Evolutionary conservation across 2,797 vertebrate species (phyloP).

Genomic region (Tachyglossus aculeatus): DNA sequence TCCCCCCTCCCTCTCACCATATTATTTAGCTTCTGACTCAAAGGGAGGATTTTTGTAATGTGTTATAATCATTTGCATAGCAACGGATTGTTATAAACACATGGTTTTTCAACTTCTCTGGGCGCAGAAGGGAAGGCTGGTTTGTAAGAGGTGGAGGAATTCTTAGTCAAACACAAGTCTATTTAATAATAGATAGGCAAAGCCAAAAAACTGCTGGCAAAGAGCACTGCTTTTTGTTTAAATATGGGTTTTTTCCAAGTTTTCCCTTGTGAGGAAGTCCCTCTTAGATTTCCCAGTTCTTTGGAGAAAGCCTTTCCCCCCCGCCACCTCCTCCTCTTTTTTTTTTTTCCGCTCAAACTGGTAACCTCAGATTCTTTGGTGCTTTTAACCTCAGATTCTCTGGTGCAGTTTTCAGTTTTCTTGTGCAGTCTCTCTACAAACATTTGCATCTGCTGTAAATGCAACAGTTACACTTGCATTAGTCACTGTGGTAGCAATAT

Average conservation of each 20-base stretch:
- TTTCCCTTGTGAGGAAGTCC: conserved; percentile 4
- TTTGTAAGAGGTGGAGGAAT: conserved; percentile 29
- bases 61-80: conserved; percentile 26
- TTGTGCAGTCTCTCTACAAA: conserved; percentile 12
- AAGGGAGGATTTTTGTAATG: conserved; percentile 45
- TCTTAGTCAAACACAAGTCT: conserved; percentile 32
- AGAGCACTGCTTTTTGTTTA: background rate
- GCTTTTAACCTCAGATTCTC: no score
- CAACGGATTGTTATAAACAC: conserved; percentile 32
- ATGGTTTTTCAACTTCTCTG: conserved; percentile 43
- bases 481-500: background rate
- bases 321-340: background rate
- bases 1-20: background rate
- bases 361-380: no score
- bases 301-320: background rate
- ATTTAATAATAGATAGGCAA: conserved; percentile 24
- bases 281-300: background rate
- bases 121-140: conserved; percentile 15
- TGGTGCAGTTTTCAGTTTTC: background rate
- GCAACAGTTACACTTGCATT: background rate
- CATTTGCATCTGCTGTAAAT: no score
- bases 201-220: background rate
- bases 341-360: background rate
- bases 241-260: conserved; percentile 11
- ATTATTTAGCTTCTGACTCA: conserved; percentile 14